These are phyloP conservation scores for Diceros bicornis DNA, from an alignment of 2,797 vertebrate genomes.

Conservation along the genomic window DNA sequence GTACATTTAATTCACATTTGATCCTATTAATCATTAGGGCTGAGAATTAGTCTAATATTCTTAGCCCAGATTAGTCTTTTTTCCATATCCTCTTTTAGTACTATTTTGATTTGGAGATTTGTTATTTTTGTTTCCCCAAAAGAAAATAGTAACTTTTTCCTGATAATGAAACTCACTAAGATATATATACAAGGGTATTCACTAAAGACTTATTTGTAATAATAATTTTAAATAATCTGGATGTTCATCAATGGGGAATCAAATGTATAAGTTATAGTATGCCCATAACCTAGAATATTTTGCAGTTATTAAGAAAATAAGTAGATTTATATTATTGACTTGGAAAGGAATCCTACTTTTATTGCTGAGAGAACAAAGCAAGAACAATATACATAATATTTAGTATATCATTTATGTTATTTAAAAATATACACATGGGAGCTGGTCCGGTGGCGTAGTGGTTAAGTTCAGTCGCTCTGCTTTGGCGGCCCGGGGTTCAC, in stretches of 20 bases:
- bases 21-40: background rate
- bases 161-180: background rate
- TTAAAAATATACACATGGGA: background rate
- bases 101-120: constrained; percentile 20
- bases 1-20: background rate
- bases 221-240: background rate
- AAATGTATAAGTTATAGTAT: background rate
- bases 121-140: background rate
- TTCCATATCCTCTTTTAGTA: background rate
- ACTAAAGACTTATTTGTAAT: background rate
- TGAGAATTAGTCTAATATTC: background rate
- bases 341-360: background rate
- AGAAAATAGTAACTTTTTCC: background rate
- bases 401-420: background rate
- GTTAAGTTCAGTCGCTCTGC: too few relatives aligned
- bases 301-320: background rate
- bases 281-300: background rate
- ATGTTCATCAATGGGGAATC: background rate
- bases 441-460: too few relatives aligned
- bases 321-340: background rate
- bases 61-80: background rate
- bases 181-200: background rate
- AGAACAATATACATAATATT: background rate
- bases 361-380: background rate
- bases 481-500: too few relatives aligned